Conservation (phyloP, 2,113 vertebrate species). For the Cisticola juncidis region DNA sequence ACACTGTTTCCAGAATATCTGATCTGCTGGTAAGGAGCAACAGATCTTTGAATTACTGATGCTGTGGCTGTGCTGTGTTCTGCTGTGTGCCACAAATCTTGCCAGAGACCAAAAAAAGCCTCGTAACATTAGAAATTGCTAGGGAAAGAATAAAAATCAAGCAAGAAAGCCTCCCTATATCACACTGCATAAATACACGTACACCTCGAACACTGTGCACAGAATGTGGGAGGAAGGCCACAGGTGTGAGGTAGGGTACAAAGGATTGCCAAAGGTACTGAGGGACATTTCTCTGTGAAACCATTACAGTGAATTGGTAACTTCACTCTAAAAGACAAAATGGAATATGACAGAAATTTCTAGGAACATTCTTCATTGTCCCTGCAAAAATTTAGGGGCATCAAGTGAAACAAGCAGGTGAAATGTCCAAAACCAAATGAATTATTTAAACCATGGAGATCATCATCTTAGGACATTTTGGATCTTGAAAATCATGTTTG, state of each 20-base stretch:
- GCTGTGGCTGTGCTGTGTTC: not conserved
- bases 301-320: not conserved
- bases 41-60: not conserved
- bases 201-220: rapidly evolving
- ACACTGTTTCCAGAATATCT: not conserved
- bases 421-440: rapidly evolving
- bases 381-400: not conserved
- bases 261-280: not conserved
- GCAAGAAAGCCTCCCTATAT: not conserved
- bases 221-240: not conserved
- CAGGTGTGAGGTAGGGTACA: not conserved
- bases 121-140: not conserved
- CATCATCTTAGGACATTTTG: not conserved
- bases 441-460: not conserved
- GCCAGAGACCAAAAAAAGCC: not conserved
- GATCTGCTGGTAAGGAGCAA: not conserved
- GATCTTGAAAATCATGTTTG: not conserved
- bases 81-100: not conserved
- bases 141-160: not conserved
- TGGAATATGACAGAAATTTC: not conserved
- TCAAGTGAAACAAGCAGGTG: not conserved
- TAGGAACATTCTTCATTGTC: not conserved
- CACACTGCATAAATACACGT: rapidly evolving
- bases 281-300: not conserved
- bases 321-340: not conserved